A percentile compares a stretch with the other conserved stretches of the same genome.
Evolutionary conservation across 2,113 vertebrate genomes (phyloP).

Genomic region (Malurus alboscapulatus): DNA sequence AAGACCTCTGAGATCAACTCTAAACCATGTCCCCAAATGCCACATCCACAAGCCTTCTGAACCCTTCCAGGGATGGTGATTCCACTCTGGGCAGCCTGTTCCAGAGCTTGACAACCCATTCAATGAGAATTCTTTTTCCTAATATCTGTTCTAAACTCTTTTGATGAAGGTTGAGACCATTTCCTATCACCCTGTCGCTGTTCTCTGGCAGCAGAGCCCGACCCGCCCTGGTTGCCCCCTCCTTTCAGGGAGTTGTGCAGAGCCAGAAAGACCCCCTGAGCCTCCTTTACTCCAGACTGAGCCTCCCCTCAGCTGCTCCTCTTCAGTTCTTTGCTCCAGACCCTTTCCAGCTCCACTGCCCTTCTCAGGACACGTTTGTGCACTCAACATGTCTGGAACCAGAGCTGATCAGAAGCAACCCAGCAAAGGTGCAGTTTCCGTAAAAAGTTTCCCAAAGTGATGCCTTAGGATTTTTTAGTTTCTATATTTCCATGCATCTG

Average conservation of each 20-base stretch:
- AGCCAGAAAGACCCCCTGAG: neutral
- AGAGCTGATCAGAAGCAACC: neutral
- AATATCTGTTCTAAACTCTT: neutral
- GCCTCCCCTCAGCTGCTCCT: neutral
- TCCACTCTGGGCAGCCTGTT: neutral
- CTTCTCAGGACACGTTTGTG: neutral
- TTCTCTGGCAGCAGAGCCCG: neutral
- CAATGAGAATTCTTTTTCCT: neutral
- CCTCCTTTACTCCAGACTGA: neutral
- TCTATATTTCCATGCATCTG: too few species aligned
- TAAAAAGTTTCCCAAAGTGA: neutral
- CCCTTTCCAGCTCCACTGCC: neutral
- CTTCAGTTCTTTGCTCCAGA: neutral
- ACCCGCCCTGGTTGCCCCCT: neutral
- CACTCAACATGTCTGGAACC: neutral
- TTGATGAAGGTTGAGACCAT: accelerated
- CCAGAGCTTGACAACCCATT: neutral
- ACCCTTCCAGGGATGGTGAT: accelerated
- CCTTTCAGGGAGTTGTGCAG: neutral
- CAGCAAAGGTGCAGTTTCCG: neutral
- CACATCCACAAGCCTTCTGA: neutral
- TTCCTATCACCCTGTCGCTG: neutral
- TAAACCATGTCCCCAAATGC: neutral
- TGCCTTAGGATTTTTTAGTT: too few species aligned
- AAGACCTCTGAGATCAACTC: neutral